Conservation (phyloP, 2,113 vertebrate species). For the Sprattus sprattus region DNA sequence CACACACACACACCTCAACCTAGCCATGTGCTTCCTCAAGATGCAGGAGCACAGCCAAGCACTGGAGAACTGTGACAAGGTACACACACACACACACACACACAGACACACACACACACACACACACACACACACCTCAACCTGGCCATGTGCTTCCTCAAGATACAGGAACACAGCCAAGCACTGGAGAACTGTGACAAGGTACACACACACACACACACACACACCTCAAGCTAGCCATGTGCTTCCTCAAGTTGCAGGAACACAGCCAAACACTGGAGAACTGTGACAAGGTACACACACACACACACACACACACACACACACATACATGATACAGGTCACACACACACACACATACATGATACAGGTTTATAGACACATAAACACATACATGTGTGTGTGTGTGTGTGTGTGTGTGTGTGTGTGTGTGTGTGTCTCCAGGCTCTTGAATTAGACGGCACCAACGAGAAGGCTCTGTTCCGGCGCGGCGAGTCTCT, state of each 20-base stretch:
- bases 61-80: conserved; percentile 92
- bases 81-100: conserved; percentile 50
- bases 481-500: conserved; percentile 90
- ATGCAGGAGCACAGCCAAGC: conserved; percentile 83
- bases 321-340: no score
- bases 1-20: conserved; percentile 70
- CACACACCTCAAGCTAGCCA: conserved; percentile 84
- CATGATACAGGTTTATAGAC: no score
- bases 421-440: no score
- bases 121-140: not conserved
- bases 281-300: conserved; percentile 88
- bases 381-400: no score
- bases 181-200: conserved; percentile 91
- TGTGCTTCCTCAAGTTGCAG: conserved; percentile 92
- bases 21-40: conserved; percentile 95
- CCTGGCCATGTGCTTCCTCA: conserved; percentile 44
- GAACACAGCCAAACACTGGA: conserved; percentile 84
- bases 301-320: not conserved
- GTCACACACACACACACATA: not conserved
- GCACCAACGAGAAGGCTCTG: conserved; percentile 90
- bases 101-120: not conserved
- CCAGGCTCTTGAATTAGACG: conserved; percentile 86
- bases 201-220: conserved; percentile 65
- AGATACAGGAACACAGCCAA: conserved; percentile 83
- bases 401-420: no score